Percentiles rank a stretch among this genome's conserved stretches.
phyloP scores from a whole-genome alignment of 1,140 invertebrate genomes.

The Trichonephila clavata region DNA sequence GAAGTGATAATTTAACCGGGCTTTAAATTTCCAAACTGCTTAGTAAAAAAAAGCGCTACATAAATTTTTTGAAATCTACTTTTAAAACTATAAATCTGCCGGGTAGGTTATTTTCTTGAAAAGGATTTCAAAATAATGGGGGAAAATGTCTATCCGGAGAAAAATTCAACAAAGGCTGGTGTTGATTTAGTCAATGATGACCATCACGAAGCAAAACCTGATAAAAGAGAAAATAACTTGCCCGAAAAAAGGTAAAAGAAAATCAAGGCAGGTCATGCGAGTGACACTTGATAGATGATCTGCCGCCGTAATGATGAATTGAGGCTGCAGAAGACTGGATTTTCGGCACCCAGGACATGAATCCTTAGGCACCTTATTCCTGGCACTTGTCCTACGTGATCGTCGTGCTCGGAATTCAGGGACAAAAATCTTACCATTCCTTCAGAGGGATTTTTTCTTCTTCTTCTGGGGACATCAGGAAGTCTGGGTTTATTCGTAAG shows the following conservation, averaged over 20 bases:
- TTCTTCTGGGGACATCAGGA: background rate
- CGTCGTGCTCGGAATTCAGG: conserved; percentile 19
- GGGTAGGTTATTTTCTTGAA: background rate
- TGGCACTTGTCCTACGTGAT: conserved; percentile 38
- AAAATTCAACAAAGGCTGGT: background rate
- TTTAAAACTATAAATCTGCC: background rate
- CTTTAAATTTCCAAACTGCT: no score
- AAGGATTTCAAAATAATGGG: background rate
- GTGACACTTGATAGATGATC: conserved; percentile 67
- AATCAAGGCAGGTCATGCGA: conserved; percentile 35
- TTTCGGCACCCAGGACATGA: conserved; percentile 39
- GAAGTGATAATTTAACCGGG: no score
- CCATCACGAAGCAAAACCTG: conserved; percentile 15
- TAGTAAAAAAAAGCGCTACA: no score
- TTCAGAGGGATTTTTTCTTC: background rate
- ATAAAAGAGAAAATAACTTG: conserved; percentile 50
- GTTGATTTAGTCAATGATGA: conserved; percentile 15
- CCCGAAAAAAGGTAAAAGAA: background rate
- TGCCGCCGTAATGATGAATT: conserved; percentile 45
- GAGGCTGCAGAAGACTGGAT: conserved; percentile 15
- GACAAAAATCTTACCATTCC: background rate
- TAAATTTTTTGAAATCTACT: no score
- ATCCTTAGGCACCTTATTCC: conserved; percentile 41
- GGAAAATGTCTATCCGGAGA: background rate
- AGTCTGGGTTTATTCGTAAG: background rate